These are phyloP conservation scores for Carposina sasakii DNA, from an alignment of 1,140 invertebrate species.

Conservation along the genomic window DNA sequence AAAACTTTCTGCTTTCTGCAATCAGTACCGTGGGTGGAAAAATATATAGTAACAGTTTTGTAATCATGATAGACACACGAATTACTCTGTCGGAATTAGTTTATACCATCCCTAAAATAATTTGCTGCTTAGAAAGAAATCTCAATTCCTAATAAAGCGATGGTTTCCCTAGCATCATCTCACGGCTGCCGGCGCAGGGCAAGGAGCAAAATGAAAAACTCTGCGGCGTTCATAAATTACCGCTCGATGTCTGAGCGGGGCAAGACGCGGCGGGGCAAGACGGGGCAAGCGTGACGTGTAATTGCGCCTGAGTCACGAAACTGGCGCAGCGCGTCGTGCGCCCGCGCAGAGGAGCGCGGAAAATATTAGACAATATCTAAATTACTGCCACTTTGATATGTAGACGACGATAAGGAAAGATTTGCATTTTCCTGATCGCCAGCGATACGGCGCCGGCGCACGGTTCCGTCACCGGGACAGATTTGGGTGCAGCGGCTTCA, in stretches of 20 bases:
- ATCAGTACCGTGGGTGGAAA: neutral
- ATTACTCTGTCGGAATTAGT: neutral
- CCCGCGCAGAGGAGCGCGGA: too few species aligned
- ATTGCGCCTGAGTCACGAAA: conserved; percentile 15
- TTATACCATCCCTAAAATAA: neutral
- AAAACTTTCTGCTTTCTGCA: too few species aligned
- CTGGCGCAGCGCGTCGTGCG: conserved; percentile 15
- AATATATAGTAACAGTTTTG: neutral
- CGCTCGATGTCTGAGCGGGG: conserved; percentile 1
- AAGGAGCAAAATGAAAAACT: conserved; percentile 10
- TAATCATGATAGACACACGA: neutral
- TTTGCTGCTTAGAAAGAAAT: neutral
- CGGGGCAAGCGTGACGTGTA: conserved; percentile 12
- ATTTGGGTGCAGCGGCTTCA: too few species aligned
- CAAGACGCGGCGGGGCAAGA: neutral
- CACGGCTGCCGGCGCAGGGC: neutral
- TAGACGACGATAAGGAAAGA: too few species aligned
- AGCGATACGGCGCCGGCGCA: too few species aligned
- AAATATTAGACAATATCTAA: too few species aligned
- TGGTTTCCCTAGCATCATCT: neutral
- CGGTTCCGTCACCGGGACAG: too few species aligned
- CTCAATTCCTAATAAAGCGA: neutral
- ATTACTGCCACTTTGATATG: too few species aligned
- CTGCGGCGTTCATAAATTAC: conserved; percentile 11
- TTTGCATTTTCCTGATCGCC: too few species aligned